These are phyloP conservation scores for Podabrus alpinus DNA, from an alignment of 2,888 invertebrate genomes.

Conservation along the genomic window DNA sequence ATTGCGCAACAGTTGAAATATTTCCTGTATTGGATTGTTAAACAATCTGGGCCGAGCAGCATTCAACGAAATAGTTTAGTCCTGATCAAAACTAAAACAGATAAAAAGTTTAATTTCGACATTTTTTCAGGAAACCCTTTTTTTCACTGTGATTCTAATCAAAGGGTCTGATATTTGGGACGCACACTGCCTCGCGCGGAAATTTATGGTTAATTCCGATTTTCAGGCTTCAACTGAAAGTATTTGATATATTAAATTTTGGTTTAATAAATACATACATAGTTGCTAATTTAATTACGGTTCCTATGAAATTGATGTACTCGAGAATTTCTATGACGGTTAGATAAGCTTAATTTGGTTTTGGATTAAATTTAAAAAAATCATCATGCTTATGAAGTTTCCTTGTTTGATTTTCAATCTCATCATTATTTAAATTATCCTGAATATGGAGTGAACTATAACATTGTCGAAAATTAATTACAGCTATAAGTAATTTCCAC, in stretches of 20 bases:
- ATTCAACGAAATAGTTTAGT: not conserved
- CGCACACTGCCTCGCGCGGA: too few relatives aligned
- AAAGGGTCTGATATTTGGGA: too few relatives aligned
- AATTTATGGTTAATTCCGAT: not conserved
- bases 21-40: not conserved
- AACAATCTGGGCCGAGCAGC: not conserved
- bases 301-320: not conserved
- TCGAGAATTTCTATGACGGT: not conserved
- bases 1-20: not conserved
- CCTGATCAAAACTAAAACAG: not conserved
- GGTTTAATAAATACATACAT: not conserved
- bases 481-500: slow-evolving; percentile 5
- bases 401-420: not conserved
- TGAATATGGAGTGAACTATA: not conserved
- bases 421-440: not conserved
- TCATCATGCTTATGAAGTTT: not conserved
- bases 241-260: not conserved
- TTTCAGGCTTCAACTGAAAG: not conserved
- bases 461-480: slow-evolving; percentile 10
- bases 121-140: not conserved
- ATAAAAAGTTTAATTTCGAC: not conserved
- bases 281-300: not conserved
- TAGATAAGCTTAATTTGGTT: not conserved
- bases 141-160: not conserved
- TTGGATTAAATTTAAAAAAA: not conserved